A percentile compares a stretch with the other conserved stretches of the same genome.
phyloP scores from a whole-genome alignment of 2,888 invertebrate species.

The Habroteleia sp. region DNA sequence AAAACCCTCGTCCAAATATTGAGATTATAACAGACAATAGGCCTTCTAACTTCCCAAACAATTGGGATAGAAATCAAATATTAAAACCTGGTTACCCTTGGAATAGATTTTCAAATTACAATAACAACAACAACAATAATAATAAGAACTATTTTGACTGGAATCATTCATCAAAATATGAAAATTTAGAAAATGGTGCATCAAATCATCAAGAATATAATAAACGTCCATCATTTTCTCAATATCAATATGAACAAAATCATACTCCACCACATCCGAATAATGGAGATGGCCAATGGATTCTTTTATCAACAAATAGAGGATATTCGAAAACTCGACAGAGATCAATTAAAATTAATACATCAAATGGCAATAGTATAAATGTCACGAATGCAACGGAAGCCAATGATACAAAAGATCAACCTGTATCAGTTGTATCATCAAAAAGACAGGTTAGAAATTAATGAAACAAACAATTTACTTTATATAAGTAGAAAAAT shows the following conservation, averaged over 20 bases:
- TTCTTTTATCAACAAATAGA: conserved; percentile 88
- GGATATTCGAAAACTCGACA: conserved; percentile 83
- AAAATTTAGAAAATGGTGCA: conserved; percentile 65
- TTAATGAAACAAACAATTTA: neutral
- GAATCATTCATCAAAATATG: conserved; percentile 71
- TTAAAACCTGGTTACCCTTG: conserved; percentile 68
- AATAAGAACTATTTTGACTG: conserved; percentile 67
- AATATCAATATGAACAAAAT: conserved; percentile 78
- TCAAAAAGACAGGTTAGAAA: conserved; percentile 79
- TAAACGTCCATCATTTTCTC: conserved; percentile 79
- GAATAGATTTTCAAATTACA: conserved; percentile 67
- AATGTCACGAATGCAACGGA: conserved; percentile 31
- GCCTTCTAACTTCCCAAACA: conserved; percentile 82
- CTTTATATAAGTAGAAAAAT: no score
- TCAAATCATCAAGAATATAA: conserved; percentile 65
- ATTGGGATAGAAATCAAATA: conserved; percentile 72
- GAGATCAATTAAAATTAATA: conserved; percentile 79
- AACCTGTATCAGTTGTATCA: conserved; percentile 73
- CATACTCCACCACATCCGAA: conserved; percentile 84
- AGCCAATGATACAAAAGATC: conserved; percentile 46
- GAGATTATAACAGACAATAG: conserved; percentile 84
- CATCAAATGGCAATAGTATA: conserved; percentile 58
- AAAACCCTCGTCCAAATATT: conserved; percentile 74
- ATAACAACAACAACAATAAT: conserved; percentile 63
- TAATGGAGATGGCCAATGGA: conserved; percentile 89